Conservation (phyloP, 2,797 vertebrate species). For the Danio tinwini region DNA sequence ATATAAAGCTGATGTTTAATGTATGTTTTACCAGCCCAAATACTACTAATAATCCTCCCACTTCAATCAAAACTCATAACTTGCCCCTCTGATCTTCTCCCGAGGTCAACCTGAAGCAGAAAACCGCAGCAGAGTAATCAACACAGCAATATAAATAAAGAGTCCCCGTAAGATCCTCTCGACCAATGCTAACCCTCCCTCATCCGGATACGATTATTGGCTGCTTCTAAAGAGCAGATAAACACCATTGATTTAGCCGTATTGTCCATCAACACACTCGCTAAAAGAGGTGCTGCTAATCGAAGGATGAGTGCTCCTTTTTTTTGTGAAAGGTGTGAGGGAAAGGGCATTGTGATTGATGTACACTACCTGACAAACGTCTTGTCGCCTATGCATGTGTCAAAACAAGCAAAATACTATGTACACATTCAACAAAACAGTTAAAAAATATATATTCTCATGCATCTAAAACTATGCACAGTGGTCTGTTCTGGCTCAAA, state of each 20-base stretch:
- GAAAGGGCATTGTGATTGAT: too few species aligned
- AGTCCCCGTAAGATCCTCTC: conserved; percentile 63
- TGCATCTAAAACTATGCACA: too few species aligned
- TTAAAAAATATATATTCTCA: too few species aligned
- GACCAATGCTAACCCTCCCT: conserved; percentile 53
- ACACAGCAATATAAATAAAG: conserved; percentile 70
- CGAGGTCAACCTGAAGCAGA: conserved; percentile 10
- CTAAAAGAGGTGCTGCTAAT: conserved; percentile 69
- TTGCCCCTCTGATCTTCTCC: not conserved
- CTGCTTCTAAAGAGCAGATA: conserved; percentile 73
- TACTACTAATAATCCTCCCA: not conserved
- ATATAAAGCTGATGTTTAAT: conserved; percentile 7
- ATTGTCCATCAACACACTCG: conserved; percentile 70
- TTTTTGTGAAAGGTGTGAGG: conserved; percentile 60
- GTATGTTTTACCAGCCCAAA: not conserved
- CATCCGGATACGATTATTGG: conserved; percentile 73
- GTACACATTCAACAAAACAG: too few species aligned
- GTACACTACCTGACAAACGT: too few species aligned
- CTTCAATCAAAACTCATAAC: not conserved
- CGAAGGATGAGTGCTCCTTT: conserved; percentile 57
- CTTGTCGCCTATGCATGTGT: too few species aligned
- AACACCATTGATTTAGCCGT: conserved; percentile 78
- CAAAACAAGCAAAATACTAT: too few species aligned
- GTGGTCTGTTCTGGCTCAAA: too few species aligned
- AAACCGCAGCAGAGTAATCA: conserved; percentile 53